phyloP scores from a whole-genome alignment of 2,888 invertebrate species.

The Gisinianus flammeolus region DNA sequence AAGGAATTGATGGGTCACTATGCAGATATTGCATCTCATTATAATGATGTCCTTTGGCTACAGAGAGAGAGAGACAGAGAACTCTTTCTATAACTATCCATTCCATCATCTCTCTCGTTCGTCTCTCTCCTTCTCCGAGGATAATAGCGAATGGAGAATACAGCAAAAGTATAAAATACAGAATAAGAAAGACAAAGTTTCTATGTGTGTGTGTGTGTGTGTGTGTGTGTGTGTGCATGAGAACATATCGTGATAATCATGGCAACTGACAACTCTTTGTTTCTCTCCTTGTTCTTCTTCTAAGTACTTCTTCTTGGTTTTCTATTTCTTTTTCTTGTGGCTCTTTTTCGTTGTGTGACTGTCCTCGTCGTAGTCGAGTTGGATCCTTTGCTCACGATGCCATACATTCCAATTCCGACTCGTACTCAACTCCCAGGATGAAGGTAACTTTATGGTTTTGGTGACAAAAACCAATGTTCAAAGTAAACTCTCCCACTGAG shows the following conservation, averaged over 20 bases:
- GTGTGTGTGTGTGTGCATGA: not conserved
- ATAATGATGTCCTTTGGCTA: constrained; percentile 30
- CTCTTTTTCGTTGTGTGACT: not conserved
- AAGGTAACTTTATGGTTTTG: constrained; percentile 14
- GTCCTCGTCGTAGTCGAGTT: not conserved
- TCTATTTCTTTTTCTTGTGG: too few relatives aligned
- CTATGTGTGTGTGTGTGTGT: too few relatives aligned
- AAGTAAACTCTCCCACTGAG: not conserved
- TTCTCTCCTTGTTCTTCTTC: not conserved
- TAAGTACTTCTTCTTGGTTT: not conserved
- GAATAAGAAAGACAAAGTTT: too few relatives aligned
- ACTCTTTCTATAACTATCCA: not conserved
- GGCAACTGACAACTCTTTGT: not conserved
- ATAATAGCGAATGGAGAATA: constrained; percentile 1
- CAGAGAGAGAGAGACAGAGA: not conserved
- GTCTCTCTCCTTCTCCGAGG: not conserved
- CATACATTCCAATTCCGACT: too few relatives aligned
- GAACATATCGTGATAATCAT: not conserved
- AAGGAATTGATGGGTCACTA: constrained; percentile 55
- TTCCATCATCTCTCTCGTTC: not conserved
- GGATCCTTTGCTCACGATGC: too few relatives aligned
- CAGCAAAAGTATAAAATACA: too few relatives aligned
- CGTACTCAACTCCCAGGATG: not conserved
- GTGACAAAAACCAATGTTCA: constrained; percentile 14
- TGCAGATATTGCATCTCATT: constrained; percentile 57